phyloP scores from a whole-genome alignment of 2,888 invertebrate species.

The Cephalotes varians region DNA sequence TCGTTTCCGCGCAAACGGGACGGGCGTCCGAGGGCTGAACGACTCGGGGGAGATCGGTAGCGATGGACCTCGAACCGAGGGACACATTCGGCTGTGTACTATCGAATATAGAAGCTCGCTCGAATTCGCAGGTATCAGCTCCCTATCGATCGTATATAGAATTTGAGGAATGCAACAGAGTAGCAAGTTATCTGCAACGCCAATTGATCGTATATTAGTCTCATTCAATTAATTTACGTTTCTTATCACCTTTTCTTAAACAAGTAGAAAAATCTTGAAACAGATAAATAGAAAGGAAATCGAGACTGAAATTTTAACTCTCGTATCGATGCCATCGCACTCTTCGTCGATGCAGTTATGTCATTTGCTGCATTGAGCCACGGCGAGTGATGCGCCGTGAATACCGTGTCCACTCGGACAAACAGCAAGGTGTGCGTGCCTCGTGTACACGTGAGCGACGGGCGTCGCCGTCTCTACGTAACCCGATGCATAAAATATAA shows the following conservation, averaged over 20 bases:
- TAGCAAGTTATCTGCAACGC: neutral
- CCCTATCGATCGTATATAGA: neutral
- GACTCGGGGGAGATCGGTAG: neutral
- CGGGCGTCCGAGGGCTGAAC: constrained; percentile 9
- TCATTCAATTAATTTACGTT: neutral
- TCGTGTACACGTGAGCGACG: neutral
- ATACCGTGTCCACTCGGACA: constrained; percentile 47
- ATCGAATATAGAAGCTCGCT: neutral
- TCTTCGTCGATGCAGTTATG: constrained; percentile 56
- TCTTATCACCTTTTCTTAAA: neutral
- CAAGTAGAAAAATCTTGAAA: neutral
- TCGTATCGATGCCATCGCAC: neutral
- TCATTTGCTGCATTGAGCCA: constrained; percentile 42
- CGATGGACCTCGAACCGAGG: neutral
- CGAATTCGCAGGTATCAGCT: neutral
- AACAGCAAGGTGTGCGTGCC: neutral
- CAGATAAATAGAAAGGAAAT: neutral
- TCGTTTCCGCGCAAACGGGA: constrained; percentile 55
- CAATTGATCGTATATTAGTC: neutral
- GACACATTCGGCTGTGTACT: neutral
- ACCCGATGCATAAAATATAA: constrained; percentile 51
- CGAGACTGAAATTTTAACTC: neutral
- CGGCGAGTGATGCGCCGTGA: constrained; percentile 49
- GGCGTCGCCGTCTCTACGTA: constrained; percentile 12
- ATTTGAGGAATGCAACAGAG: neutral